phyloP scores from a whole-genome alignment of 2,888 invertebrate genomes.

The Lamellibrachia satsuma region DNA sequence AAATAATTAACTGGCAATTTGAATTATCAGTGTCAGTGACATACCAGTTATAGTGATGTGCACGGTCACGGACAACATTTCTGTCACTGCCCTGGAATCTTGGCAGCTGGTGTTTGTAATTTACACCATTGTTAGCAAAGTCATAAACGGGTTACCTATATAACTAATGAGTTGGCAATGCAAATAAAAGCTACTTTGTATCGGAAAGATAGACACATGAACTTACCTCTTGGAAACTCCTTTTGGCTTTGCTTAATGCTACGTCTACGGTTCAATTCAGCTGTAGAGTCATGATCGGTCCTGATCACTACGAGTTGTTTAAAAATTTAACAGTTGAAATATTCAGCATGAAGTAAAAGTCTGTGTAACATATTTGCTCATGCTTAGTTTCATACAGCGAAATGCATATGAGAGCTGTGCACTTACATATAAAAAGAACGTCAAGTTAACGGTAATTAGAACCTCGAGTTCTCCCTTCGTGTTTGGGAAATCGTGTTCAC shows the following conservation, averaged over 20 bases:
- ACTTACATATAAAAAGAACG: conserved; percentile 1
- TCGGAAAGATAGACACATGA: background rate
- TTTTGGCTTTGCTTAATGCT: background rate
- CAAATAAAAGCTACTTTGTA: background rate
- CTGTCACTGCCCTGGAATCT: no score
- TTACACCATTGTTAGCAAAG: background rate
- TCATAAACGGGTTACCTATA: background rate
- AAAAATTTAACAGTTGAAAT: background rate
- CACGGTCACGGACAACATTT: no score
- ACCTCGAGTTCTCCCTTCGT: conserved; percentile 10
- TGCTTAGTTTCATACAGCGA: background rate
- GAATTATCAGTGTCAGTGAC: no score
- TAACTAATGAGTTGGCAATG: background rate
- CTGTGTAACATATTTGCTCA: background rate
- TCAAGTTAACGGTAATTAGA: background rate
- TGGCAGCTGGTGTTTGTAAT: no score
- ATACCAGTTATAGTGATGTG: no score
- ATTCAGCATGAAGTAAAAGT: background rate
- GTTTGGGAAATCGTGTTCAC: conserved; percentile 17
- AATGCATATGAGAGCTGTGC: background rate
- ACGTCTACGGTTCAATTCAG: conserved; percentile 10
- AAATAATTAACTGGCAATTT: no score
- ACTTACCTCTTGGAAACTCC: background rate
- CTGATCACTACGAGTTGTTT: background rate
- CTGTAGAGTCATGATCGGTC: background rate